Evolutionary conservation across 2,113 vertebrate species (phyloP), one percentile per base, ranked within the genome.

Genomic region (Bubo scandiacus): DNA sequence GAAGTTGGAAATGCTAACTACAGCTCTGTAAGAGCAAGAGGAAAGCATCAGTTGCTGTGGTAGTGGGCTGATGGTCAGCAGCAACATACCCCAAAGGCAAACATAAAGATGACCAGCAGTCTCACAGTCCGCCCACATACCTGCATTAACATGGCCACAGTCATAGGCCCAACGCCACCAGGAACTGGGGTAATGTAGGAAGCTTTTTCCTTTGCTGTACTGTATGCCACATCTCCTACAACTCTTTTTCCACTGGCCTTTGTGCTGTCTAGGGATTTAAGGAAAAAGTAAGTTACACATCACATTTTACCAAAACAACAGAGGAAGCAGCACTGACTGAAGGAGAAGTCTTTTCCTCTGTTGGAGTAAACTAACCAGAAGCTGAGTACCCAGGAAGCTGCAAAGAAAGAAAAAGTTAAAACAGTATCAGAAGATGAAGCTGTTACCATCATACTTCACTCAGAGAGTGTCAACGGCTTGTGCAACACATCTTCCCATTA

Each of bases 61-160:
- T 20, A 81, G 58, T 0, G 3, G 73, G 71, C 25, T 73, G 51
- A 52, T 10, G 17, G 55, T 42, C 67, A 92, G 34, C 55, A 88
- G 78, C 51, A 81, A 63, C 27, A 38, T 5, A 57, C 1, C 36
- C n/a, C 34, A 73, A 40, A 59, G 4, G 17, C 43, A 81, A 73
- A 65, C 0, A 0, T 2, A 81, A 40, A 86, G 43, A 81, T 36
- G 32, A 61, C 7, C 52, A 52, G 22, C 38, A 73, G 17, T 7
- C 36, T 59, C 59, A 21, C 23, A 47, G 52, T 7, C 34, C 36
- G 67, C 42, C 42, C 59, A 67, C 95, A 25, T 96, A 99, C 99
- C 98, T 98, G 98, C 99, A 99, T 99, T 38, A 99, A 98, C 99
- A 99, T 99, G 38, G 99, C 99, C 38, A 99, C 99, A 1, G 99